Percentiles rank a stretch among this genome's conserved stretches.
Evolutionary conservation across 1,140 invertebrate genomes (phyloP).

Genomic region (Bursaphelenchus mucronatus): DNA sequence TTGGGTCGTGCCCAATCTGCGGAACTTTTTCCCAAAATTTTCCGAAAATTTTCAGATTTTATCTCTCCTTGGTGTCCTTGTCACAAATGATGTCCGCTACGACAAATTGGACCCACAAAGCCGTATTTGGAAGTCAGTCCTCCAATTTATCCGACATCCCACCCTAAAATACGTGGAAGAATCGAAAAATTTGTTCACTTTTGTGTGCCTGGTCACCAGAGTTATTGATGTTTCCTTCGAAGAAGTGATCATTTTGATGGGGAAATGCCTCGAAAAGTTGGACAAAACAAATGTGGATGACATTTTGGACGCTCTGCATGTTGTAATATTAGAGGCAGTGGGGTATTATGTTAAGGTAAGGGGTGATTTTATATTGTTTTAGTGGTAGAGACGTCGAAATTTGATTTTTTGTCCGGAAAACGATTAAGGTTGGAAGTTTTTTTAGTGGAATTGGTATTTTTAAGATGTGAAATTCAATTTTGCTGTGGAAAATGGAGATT

Average conservation of each 20-base stretch:
- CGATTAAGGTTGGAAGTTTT: no score
- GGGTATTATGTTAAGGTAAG: not conserved
- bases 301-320: constrained; percentile 11
- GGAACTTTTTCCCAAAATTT: no score
- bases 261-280: not conserved
- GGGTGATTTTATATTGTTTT: no score
- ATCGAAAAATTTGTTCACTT: constrained; percentile 2
- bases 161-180: constrained; percentile 1
- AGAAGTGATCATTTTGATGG: constrained; percentile 2
- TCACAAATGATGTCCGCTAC: constrained; percentile 15
- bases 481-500: no score
- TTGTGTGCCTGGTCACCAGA: constrained; percentile 10
- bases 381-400: no score
- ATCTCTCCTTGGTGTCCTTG: not conserved
- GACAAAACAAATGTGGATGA: constrained; percentile 5
- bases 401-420: no score
- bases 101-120: constrained; percentile 18
- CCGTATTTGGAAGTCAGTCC: constrained; percentile 3
- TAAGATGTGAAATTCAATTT: no score
- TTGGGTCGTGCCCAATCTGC: no score
- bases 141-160: not conserved
- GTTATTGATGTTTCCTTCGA: constrained; percentile 9
- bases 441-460: no score
- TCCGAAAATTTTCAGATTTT: constrained; percentile 1
- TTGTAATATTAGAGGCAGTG: constrained; percentile 4